phyloP scores from a whole-genome alignment of 2,797 vertebrate species.

The Melanotaenia boesemani region DNA sequence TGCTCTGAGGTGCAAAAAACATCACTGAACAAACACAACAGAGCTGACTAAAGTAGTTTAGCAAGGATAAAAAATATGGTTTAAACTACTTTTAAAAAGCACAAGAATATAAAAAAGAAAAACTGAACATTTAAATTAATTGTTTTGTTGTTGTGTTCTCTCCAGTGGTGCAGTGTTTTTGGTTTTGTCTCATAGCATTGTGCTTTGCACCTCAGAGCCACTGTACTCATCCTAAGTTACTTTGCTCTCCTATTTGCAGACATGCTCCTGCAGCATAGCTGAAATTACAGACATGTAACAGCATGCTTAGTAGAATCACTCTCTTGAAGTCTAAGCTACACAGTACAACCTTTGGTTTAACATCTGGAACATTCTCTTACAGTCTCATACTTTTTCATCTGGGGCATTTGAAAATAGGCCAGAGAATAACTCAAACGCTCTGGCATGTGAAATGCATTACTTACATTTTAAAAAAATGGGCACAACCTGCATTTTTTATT shows the following conservation, averaged over 20 bases:
- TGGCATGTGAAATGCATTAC: conserved; percentile 12
- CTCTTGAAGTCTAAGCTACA: conserved; percentile 8
- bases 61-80: neutral
- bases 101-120: neutral
- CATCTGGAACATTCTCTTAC: conserved; percentile 22
- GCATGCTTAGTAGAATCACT: conserved; percentile 32
- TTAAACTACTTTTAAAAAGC: neutral
- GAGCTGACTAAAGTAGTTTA: neutral
- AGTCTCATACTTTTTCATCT: neutral
- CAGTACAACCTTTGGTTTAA: neutral
- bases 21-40: neutral
- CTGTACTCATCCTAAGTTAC: conserved; percentile 4
- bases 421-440: neutral
- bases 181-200: neutral
- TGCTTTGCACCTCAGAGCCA: conserved; percentile 12
- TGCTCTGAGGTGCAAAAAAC: neutral
- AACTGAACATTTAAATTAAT: neutral
- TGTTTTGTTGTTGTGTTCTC: neutral
- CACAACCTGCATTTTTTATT: neutral
- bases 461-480: conserved; percentile 6
- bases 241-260: conserved; percentile 41
- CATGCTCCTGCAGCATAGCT: conserved; percentile 40
- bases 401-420: neutral
- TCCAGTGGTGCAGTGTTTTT: conserved; percentile 20
- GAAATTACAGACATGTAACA: conserved; percentile 44